These are phyloP conservation scores for Arrhopalites spinosus DNA, from an alignment of 2,888 invertebrate species.

Conservation along the genomic window DNA sequence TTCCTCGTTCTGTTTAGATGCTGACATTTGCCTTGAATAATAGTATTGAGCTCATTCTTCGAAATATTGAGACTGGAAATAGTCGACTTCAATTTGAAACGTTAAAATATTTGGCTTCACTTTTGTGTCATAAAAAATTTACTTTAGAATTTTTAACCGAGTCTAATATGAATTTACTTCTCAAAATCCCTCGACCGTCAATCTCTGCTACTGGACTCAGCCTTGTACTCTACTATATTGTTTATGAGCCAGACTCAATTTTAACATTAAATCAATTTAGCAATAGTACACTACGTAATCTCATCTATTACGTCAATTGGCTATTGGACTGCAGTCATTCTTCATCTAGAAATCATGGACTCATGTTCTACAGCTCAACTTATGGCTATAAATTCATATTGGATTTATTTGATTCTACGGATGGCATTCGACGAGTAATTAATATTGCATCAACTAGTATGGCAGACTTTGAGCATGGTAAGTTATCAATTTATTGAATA, in stretches of 20 bases:
- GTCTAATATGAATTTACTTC: constrained; percentile 81
- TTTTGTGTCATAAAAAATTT: constrained; percentile 97
- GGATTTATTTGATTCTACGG: constrained; percentile 92
- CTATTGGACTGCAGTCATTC: constrained; percentile 94
- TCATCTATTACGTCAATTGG: constrained; percentile 84
- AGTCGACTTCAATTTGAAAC: constrained; percentile 95
- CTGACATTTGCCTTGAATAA: constrained; percentile 91
- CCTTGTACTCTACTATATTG: constrained; percentile 93
- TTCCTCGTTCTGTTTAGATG: constrained; percentile 66
- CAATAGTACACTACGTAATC: not conserved
- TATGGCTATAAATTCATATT: constrained; percentile 92
- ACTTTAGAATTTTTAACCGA: constrained; percentile 91
- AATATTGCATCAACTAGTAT: constrained; percentile 73
- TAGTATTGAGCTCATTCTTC: constrained; percentile 85
- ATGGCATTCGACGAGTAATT: constrained; percentile 89
- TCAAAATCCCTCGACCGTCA: constrained; percentile 90
- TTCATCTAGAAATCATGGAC: constrained; percentile 96
- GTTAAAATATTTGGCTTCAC: constrained; percentile 88
- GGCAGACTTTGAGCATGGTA: constrained; percentile 40
- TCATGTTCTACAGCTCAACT: constrained; percentile 95
- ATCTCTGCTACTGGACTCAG: constrained; percentile 96
- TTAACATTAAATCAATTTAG: constrained; percentile 70
- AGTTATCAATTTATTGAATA: too few relatives aligned
- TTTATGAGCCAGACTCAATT: constrained; percentile 97
- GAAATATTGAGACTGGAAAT: constrained; percentile 83